Percentiles rank a stretch among this genome's conserved stretches.
phyloP scores from a whole-genome alignment of 2,113 vertebrate genomes.

The Paradoxurus hermaphroditus region DNA sequence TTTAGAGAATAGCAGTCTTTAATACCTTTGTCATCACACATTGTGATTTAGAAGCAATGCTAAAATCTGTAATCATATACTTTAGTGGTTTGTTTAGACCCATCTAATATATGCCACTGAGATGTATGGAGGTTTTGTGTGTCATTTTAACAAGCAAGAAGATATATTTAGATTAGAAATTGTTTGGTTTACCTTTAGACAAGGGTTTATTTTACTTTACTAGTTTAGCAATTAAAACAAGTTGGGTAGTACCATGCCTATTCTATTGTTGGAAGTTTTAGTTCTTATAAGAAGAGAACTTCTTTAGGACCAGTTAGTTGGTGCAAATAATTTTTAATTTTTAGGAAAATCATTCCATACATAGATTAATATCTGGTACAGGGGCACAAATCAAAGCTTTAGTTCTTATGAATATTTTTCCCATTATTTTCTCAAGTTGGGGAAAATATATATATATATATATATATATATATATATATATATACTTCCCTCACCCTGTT shows the following conservation, averaged over 20 bases:
- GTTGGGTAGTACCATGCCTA: background rate
- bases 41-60: background rate
- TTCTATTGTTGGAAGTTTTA: background rate
- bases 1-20: background rate
- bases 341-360: constrained; percentile 17
- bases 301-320: background rate
- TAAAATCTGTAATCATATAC: background rate
- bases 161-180: background rate
- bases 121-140: background rate
- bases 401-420: background rate
- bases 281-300: background rate
- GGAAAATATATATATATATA: background rate
- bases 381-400: constrained; percentile 31
- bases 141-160: background rate
- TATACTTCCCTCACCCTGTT: background rate
- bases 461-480: background rate
- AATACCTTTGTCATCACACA: background rate
- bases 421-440: background rate
- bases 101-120: background rate
- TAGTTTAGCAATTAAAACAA: background rate
- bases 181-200: background rate
- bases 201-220: background rate
- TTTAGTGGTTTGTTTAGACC: background rate
- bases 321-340: constrained; percentile 13
- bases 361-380: background rate